Percentiles rank a stretch among this genome's conserved stretches.
phyloP scores from a whole-genome alignment of 2,888 invertebrate genomes.

The Microctonus aethiopoides region DNA sequence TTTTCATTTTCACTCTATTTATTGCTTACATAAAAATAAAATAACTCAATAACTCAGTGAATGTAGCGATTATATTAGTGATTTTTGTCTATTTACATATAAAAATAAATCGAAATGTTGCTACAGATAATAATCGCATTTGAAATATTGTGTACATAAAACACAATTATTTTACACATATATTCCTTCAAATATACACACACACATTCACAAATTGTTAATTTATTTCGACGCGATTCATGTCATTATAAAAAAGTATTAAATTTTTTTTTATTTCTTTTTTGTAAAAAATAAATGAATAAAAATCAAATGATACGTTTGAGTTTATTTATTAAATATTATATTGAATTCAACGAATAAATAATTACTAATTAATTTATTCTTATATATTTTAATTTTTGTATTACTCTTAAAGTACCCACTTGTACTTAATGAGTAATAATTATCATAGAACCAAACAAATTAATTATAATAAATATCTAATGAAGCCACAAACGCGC shows the following conservation, averaged over 20 bases:
- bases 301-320: neutral
- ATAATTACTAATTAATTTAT: neutral
- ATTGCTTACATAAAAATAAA: conserved; percentile 40
- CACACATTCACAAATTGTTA: neutral
- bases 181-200: neutral
- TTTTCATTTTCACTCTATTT: too few species aligned
- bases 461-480: conserved; percentile 23
- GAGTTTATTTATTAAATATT: neutral
- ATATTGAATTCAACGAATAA: neutral
- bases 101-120: conserved; percentile 40
- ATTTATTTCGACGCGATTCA: neutral
- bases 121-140: neutral
- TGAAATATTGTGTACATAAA: neutral
- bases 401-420: neutral
- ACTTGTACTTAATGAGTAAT: conserved; percentile 12
- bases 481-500: conserved; percentile 47
- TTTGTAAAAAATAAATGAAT: neutral
- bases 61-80: conserved; percentile 29
- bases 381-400: neutral
- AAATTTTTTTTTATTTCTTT: neutral
- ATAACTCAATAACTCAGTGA: conserved; percentile 37
- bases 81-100: conserved; percentile 31
- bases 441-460: conserved; percentile 14
- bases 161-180: neutral
- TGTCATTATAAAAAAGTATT: neutral